Evolutionary conservation across 2,888 invertebrate species (phyloP), one percentile per base, ranked within the genome.

Genomic region (Melipona beecheii): DNA sequence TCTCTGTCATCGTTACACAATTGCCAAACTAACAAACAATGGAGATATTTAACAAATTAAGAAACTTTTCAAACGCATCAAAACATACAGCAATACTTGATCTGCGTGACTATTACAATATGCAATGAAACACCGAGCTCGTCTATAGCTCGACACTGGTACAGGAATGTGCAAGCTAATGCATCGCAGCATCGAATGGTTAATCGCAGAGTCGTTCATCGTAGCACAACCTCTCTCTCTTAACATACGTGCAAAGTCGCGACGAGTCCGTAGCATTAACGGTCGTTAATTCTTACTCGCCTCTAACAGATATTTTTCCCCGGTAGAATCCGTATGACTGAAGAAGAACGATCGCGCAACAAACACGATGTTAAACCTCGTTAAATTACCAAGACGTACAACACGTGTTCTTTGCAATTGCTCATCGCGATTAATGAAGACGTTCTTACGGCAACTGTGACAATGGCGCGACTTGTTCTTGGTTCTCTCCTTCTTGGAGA

Each of bases 131-230:
- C 66, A 87, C 85, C 86, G 83, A 78, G 77, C 43, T 71, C 49
- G 60, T 73, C 86, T 82, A 81, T 84, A 82, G n/a, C n/a, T n/a
- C 21, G 69, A 54, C 24, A 13, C 27, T 43, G 71, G 24, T 36
- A 52, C 13, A 60, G 82, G 85, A 87, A 89, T 86, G 84, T 84
- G 79, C 80, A 82, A 68, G 73, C 68, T 85, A 87, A 89, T 71
- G 79, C 81, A 62, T 83, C 86, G 79, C 87, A 36, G 87, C 89
- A 87, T 87, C 88, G 87, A 91, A 89, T 91, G 89, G 89, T 86
- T 88, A 87, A 89, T 85, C 81, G 88, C 86, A 90, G 56, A 89
- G 82, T 76, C 87, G 91, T 90, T 90, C 90, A 91, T 91, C 90
- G 89, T 89, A 84, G 89, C 87, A 17, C 31, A 87, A 80, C 83